Conservation (phyloP, 2,113 vertebrate species). For the Podarcis raffonei region DNA sequence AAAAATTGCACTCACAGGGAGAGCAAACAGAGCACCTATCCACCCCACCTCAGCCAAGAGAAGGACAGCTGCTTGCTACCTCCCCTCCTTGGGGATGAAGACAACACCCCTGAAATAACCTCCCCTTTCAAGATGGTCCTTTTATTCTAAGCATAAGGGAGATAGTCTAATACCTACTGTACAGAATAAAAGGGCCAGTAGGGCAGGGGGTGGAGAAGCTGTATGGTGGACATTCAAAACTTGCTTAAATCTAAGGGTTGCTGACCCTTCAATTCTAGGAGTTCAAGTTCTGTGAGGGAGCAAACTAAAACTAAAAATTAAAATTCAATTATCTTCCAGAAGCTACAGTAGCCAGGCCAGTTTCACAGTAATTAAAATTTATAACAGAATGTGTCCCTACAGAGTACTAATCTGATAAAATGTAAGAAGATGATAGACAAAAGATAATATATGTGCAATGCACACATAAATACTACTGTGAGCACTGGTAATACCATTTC, state of each 20-base stretch:
- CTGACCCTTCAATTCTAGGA: too few relatives aligned
- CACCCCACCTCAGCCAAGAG: too few relatives aligned
- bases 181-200: too few relatives aligned
- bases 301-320: background rate
- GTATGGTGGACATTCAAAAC: background rate
- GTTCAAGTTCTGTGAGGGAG: background rate
- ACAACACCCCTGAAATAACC: too few relatives aligned
- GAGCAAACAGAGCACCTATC: too few relatives aligned
- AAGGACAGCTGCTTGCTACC: too few relatives aligned
- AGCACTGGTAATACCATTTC: too few relatives aligned
- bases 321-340: background rate
- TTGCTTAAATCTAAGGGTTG: background rate
- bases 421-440: background rate
- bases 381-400: background rate
- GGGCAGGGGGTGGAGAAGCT: background rate
- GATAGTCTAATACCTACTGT: too few relatives aligned
- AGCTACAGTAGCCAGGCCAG: background rate
- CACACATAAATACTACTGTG: background rate
- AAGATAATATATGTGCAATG: background rate
- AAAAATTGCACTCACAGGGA: too few relatives aligned
- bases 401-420: background rate
- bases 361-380: background rate
- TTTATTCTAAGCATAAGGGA: too few relatives aligned
- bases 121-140: too few relatives aligned
- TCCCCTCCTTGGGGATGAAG: too few relatives aligned